phyloP scores from a whole-genome alignment of 1,140 invertebrate species.

The Holcopasites calliopsidis region DNA sequence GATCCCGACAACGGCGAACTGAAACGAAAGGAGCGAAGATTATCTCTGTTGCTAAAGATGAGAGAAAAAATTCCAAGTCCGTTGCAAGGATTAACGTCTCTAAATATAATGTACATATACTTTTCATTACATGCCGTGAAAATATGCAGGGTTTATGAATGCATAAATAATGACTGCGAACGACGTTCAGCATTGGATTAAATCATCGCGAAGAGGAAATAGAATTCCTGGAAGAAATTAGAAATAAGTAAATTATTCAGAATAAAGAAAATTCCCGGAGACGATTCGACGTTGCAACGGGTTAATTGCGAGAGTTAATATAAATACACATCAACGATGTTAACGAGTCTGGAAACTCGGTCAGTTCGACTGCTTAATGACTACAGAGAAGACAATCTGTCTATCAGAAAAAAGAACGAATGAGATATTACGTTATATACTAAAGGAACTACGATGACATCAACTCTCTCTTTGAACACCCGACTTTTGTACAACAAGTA shows the following conservation, averaged over 20 bases:
- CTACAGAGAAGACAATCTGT: not conserved
- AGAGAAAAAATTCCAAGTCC: too few species aligned
- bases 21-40: conserved; percentile 13
- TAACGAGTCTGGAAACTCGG: conserved; percentile 9
- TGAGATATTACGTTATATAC: not conserved
- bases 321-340: conserved; percentile 13
- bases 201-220: not conserved
- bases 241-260: too few species aligned
- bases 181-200: not conserved
- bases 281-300: too few species aligned
- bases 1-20: conserved; percentile 76
- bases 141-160: too few species aligned
- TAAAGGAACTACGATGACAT: too few species aligned
- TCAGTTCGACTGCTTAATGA: not conserved
- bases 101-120: too few species aligned
- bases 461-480: too few species aligned
- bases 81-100: too few species aligned
- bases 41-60: too few species aligned
- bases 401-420: not conserved
- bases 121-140: not conserved
- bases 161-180: not conserved
- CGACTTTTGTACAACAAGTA: not conserved
- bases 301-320: conserved; percentile 24
- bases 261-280: not conserved
- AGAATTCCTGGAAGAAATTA: not conserved